Percentiles rank a stretch among this genome's conserved stretches.
Evolutionary conservation across 2,113 vertebrate genomes (phyloP).

Genomic region (human): DNA sequence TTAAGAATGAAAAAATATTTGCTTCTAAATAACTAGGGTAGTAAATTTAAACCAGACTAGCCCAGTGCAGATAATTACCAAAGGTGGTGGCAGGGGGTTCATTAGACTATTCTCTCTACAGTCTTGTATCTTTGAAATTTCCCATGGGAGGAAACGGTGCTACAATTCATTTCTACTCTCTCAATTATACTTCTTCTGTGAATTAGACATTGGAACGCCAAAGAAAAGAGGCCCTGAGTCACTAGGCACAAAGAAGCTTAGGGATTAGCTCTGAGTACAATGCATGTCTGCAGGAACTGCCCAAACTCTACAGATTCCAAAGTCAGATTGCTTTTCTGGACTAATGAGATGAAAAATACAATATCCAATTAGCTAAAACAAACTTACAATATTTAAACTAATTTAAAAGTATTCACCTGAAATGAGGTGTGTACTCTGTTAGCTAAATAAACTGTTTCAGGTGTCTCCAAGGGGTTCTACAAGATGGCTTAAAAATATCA

Average conservation of each 20-base stretch:
- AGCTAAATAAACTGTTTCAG: conserved; percentile 92
- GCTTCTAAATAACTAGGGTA: not conserved
- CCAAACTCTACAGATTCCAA: not conserved
- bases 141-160: not conserved
- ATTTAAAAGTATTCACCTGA: conserved; percentile 85
- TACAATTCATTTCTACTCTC: not conserved
- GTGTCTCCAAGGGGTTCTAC: conserved; percentile 88
- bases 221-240: not conserved
- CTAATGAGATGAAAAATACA: not conserved
- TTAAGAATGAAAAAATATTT: not conserved
- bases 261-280: not conserved
- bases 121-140: not conserved
- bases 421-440: conserved; percentile 96
- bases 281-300: not conserved
- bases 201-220: not conserved
- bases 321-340: not conserved
- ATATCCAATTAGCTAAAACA: not conserved
- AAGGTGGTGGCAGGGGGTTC: not conserved
- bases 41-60: not conserved
- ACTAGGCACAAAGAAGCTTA: not conserved
- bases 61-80: not conserved
- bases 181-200: not conserved
- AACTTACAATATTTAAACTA: not conserved
- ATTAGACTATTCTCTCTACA: not conserved
- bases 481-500: not conserved